Percentiles rank a stretch among this genome's conserved stretches.
phyloP scores from a whole-genome alignment of 2,797 vertebrate species.

The Lacerta viridis region DNA sequence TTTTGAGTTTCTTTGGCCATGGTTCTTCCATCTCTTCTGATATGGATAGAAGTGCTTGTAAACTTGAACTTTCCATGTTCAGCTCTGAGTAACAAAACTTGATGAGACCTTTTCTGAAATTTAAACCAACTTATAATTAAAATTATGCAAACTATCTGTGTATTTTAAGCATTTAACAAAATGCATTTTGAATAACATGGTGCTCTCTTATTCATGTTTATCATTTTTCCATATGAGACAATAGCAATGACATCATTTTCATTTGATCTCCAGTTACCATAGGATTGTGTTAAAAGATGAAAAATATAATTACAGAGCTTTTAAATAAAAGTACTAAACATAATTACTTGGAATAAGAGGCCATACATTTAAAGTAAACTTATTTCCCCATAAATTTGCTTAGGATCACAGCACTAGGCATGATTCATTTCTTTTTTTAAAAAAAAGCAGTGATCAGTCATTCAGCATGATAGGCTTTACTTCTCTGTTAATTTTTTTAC shows the following conservation, averaged over 20 bases:
- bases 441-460: background rate
- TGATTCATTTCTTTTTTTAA: background rate
- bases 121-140: constrained; percentile 52
- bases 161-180: background rate
- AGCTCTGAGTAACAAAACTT: background rate
- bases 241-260: background rate
- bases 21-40: constrained; percentile 50
- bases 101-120: constrained; percentile 52
- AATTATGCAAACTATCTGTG: background rate
- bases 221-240: background rate
- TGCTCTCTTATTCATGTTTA: background rate
- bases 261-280: background rate
- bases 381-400: background rate
- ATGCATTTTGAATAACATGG: constrained; percentile 3
- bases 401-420: background rate
- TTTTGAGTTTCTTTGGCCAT: constrained; percentile 56
- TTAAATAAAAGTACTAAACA: background rate
- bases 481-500: background rate
- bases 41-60: constrained; percentile 10
- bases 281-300: constrained; percentile 6
- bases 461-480: background rate
- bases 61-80: constrained; percentile 57
- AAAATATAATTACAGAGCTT: background rate
- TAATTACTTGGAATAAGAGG: background rate
- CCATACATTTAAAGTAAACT: background rate